Conservation (phyloP, 2,113 vertebrate species). For the Ceyx margarethae region DNA sequence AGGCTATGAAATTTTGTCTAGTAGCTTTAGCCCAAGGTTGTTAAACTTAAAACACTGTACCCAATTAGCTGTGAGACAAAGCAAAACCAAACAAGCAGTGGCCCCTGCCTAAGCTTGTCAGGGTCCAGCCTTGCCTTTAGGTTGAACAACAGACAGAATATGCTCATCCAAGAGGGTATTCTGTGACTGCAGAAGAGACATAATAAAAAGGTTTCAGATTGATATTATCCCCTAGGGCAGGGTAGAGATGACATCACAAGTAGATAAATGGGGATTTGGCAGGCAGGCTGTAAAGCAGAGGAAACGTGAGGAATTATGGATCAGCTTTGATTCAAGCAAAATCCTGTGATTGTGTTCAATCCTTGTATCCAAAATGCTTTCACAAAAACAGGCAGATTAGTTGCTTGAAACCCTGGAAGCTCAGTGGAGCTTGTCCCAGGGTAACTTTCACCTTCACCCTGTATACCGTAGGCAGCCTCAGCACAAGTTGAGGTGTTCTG, state of each 20-base stretch:
- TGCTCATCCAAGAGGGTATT: not conserved
- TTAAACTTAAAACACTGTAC: not conserved
- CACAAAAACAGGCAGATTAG: not conserved
- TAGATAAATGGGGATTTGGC: not conserved
- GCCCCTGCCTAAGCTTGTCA: not conserved
- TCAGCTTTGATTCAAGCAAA: not conserved
- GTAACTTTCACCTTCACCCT: not conserved
- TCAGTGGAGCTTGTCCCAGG: rapidly evolving
- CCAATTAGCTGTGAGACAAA: not conserved
- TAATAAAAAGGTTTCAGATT: not conserved
- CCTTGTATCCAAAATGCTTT: not conserved
- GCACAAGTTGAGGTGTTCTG: not conserved
- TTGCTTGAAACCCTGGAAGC: not conserved
- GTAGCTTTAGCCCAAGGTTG: not conserved
- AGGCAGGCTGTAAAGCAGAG: not conserved
- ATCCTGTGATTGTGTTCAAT: not conserved
- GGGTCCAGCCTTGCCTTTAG: not conserved
- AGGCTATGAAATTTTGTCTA: not conserved
- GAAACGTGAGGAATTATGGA: not conserved
- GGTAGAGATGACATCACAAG: not conserved
- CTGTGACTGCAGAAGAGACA: not conserved
- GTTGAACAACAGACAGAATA: not conserved
- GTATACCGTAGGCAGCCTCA: not conserved
- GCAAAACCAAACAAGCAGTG: not conserved
- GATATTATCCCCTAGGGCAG: not conserved